Base-by-base conservation (phyloP, 1,140 invertebrate species). In the Brachionus manjavacas region DNA sequence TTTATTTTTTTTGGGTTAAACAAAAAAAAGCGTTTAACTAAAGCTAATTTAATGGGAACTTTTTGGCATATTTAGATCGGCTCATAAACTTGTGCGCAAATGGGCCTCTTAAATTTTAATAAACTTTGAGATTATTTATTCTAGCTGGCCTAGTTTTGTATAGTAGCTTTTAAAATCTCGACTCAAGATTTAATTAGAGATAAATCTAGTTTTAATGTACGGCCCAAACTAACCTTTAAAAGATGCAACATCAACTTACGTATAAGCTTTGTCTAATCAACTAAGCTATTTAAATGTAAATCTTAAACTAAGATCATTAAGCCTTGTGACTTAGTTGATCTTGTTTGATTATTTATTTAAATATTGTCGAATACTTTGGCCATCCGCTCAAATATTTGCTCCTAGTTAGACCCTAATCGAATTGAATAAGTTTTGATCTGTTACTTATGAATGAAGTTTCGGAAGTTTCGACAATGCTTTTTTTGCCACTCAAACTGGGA, bases 251-350 rank as follows among this genome's bases (percentile, higher is more conserved):
- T 72, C 68, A 41, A 72, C 31, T 41, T 72, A 72, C 31, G 68
- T 60, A 60, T 25, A 20, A 60, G 16, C 68, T 72, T 16, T 72
- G 31, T 41, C 39, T 20, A 72, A 72, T 41, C 35, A 72, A 68
- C 66, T 31, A 31, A 72, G 68, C 31, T 72, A 39, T 41, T 72
- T 72, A 72, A 72, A 72, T 72, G 16, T 72, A 72, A 72, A 72
- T 72, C 16, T 72, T 39, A 23, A 72, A 16, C 68, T 41, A 72
- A 72, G 68, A 72, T 72, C 68, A 72, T 72, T 72, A 72, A 72
- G 68, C 68, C 20, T 41, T 41, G 31, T 41, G 66, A 31, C 12
- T 31, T 68, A 31, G 66, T 68, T 68, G 66, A 72, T 39, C 68
- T 72, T 72, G 68, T 72, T 72, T 41, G 46, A 72, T 41, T 72